Conservation (phyloP, 2,888 invertebrate species). For the Blastobasis adustella region DNA sequence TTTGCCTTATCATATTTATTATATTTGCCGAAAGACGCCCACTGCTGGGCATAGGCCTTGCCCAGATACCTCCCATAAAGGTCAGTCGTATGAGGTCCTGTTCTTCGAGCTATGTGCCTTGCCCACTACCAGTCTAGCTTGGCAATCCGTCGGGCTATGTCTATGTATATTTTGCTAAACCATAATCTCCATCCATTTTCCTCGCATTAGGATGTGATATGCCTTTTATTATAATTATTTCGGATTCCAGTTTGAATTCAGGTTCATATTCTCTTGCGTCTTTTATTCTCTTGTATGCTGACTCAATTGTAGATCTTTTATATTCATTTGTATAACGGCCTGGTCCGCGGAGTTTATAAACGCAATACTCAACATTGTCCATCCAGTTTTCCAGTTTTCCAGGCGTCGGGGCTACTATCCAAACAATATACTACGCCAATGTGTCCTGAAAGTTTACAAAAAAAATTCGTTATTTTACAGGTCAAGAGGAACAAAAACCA, state of each 20-base stretch:
- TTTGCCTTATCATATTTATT: too few relatives aligned
- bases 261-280: conserved; percentile 32
- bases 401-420: conserved; percentile 41
- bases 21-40: too few relatives aligned
- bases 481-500: too few relatives aligned
- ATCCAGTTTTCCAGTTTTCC: conserved; percentile 24
- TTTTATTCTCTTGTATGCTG: conserved; percentile 27
- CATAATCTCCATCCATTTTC: conserved; percentile 32
- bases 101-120: too few relatives aligned
- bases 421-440: conserved; percentile 37
- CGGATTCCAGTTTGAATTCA: conserved; percentile 29
- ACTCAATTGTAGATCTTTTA: conserved; percentile 22
- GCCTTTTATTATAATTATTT: conserved; percentile 37
- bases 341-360: conserved; percentile 13
- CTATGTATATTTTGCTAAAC: conserved; percentile 35
- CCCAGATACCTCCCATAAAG: too few relatives aligned
- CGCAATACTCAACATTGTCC: conserved; percentile 23
- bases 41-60: too few relatives aligned
- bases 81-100: too few relatives aligned
- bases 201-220: conserved; percentile 19
- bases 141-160: too few relatives aligned
- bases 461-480: too few relatives aligned
- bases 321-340: conserved; percentile 17
- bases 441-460: conserved; percentile 26
- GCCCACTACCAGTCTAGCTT: too few relatives aligned